Evolutionary conservation across 2,113 vertebrate genomes (phyloP), one percentile per base, ranked within the genome.

Genomic region (Pseudorasbora parva): DNA sequence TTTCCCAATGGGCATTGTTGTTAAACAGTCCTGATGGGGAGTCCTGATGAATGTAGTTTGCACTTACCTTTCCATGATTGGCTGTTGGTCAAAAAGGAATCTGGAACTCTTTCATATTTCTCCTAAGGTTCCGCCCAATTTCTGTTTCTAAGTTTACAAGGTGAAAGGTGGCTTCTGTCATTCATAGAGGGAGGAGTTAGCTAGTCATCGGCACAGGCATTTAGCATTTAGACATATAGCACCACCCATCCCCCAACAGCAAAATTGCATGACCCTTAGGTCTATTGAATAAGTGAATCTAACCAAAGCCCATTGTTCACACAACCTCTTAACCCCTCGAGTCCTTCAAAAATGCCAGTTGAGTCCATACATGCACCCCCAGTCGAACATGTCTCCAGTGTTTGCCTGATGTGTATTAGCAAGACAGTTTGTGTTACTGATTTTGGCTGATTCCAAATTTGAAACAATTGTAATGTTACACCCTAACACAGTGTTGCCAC

Each of bases 131-230:
- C 69, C 54, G 19, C 77, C 69, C 71, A 56, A 37, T 83, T 69
- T 72, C 62, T 69, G 45, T 81, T 69, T 33, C 19, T 11, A 30
- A 41, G 2, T 86, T 60, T 82, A 27, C 57, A 49, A 77, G 47
- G 74, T 82, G 27, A 75, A 73, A 51, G 47, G 14, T 78, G 83
- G n/a, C 49, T 47, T 47, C 56, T 85, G 83, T 85, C 83, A 85
- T 60, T 54, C 45, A 19, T 56, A 69, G 17, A 60, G 51, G 41
- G 59, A 79, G 80, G 80, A 83, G 51, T 76, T 56, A 83, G 57
- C 78, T 73, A 66, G 45, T 15, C 73, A 72, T 56, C 4, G 64
- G 27, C n/a, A 73, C 10, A 59, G 47, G 21, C 30, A 66, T 66
- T 62, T 68, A 83, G 21, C 30, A 66, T 66, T 62, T 68, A 83